phyloP scores from a whole-genome alignment of 64 coral and sea anemone species.

The Montipora cactus region DNA sequence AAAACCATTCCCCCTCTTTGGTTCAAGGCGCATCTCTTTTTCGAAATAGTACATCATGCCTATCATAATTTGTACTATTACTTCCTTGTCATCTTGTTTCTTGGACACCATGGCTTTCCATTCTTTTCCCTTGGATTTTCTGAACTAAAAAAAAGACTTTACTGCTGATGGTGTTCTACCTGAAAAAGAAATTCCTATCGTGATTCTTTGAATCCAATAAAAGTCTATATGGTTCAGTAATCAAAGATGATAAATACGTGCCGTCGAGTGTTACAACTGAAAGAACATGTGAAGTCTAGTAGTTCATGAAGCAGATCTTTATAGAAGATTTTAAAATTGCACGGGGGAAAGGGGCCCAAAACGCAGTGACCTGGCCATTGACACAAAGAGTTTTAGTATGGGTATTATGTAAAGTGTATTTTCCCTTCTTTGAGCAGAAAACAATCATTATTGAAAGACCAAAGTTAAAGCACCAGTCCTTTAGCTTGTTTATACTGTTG shows the following conservation, averaged over 20 bases:
- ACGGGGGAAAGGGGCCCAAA: neutral
- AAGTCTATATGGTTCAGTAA: neutral
- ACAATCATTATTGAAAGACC: neutral
- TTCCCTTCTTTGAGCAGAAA: neutral
- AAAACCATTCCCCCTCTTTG: too few relatives aligned
- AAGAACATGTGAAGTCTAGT: neutral
- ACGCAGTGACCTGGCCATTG: neutral
- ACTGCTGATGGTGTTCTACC: constrained; percentile 42
- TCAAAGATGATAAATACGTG: neutral
- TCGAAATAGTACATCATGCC: neutral
- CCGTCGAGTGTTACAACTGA: neutral
- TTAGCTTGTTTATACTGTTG: too few relatives aligned
- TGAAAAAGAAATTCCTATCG: constrained; percentile 31
- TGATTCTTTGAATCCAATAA: neutral
- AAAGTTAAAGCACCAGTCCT: neutral
- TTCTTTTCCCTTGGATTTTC: constrained; percentile 40
- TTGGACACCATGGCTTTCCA: constrained; percentile 43
- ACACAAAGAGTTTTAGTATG: neutral
- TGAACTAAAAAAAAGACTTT: neutral
- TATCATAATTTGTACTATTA: constrained; percentile 9
- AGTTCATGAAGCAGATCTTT: neutral
- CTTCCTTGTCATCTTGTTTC: constrained; percentile 33
- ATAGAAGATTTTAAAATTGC: neutral
- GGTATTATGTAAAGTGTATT: neutral
- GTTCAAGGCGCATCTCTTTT: neutral